These are phyloP conservation scores for Solenodon paradoxus DNA, from an alignment of 2,113 vertebrate species.

Conservation along the genomic window DNA sequence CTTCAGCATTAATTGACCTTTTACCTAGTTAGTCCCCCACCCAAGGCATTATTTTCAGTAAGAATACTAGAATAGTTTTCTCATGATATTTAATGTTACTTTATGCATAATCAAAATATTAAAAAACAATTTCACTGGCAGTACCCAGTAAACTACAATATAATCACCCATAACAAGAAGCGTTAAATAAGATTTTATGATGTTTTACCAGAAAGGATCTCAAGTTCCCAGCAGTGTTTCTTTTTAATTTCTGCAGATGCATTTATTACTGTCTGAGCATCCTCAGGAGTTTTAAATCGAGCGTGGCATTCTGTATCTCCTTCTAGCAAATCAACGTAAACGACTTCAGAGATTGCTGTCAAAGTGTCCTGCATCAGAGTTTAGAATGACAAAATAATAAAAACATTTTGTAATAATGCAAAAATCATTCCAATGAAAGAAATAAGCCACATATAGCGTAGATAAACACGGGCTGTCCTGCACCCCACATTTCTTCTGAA, in stretches of 20 bases:
- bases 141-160: background rate
- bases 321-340: slow-evolving; percentile 93
- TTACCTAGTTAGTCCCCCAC: no score
- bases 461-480: background rate
- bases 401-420: background rate
- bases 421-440: background rate
- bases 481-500: background rate
- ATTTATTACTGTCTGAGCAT: slow-evolving; percentile 84
- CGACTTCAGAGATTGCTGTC: slow-evolving; percentile 87
- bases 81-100: background rate
- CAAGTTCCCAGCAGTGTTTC: slow-evolving; percentile 91
- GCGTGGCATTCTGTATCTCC: slow-evolving; percentile 93
- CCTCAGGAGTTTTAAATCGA: slow-evolving; percentile 89
- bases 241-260: slow-evolving; percentile 84
- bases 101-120: background rate
- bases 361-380: slow-evolving; percentile 85
- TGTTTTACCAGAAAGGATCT: slow-evolving; percentile 90
- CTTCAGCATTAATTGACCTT: no score
- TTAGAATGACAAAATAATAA: background rate
- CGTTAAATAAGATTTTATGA: background rate
- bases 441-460: background rate
- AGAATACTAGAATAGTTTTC: background rate
- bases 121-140: background rate
- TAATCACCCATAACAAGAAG: background rate
- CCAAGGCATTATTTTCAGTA: background rate